Conservation (phyloP, 2,113 vertebrate species). For the Mystacornis crossleyi region DNA sequence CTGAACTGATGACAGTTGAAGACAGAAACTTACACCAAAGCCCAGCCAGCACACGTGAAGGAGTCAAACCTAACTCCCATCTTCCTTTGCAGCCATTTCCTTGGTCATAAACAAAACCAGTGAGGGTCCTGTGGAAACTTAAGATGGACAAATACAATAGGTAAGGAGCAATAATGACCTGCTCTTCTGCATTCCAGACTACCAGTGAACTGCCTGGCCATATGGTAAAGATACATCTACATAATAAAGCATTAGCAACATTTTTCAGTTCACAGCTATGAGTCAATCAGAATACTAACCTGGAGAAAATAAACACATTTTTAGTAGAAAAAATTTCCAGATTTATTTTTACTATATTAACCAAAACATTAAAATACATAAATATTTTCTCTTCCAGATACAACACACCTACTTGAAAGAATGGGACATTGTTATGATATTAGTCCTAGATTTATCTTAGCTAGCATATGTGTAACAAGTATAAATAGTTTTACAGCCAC, state of each 20-base stretch:
- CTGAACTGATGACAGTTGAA: background rate
- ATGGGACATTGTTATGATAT: background rate
- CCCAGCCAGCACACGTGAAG: rapidly evolving
- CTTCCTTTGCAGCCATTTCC: background rate
- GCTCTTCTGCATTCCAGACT: background rate
- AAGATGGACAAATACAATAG: background rate
- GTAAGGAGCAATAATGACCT: background rate
- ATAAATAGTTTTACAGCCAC: background rate
- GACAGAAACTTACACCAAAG: background rate
- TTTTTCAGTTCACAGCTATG: background rate
- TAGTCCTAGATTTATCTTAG: background rate
- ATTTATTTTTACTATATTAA: background rate
- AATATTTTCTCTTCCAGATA: background rate
- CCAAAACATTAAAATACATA: background rate
- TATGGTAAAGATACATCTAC: background rate
- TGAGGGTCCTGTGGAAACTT: background rate
- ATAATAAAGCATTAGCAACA: background rate
- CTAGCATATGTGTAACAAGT: background rate
- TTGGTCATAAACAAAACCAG: rapidly evolving
- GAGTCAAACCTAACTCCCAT: background rate
- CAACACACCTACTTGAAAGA: background rate
- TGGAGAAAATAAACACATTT: background rate
- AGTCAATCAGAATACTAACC: background rate
- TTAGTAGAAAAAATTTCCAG: background rate
- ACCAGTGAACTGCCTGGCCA: background rate